phyloP scores from a whole-genome alignment of 2,113 vertebrate species.

The Triplophysa rosa region DNA sequence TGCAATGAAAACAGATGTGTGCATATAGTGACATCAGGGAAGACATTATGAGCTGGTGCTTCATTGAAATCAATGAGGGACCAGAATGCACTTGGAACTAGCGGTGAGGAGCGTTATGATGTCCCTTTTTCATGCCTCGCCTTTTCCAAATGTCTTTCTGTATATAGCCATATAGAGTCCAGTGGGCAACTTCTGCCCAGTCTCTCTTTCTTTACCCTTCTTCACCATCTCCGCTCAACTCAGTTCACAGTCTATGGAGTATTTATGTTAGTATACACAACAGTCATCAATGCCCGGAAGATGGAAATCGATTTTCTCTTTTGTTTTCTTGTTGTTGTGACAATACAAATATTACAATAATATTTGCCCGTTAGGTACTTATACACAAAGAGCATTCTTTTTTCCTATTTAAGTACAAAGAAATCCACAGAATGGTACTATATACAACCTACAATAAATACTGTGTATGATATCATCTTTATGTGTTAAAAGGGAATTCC shows the following conservation, averaged over 20 bases:
- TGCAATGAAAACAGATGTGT: slow-evolving; percentile 40
- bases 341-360: slow-evolving; percentile 75
- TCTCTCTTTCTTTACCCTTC: slow-evolving; percentile 35
- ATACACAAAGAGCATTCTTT: slow-evolving; percentile 76
- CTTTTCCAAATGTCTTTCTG: background rate
- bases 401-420: slow-evolving; percentile 76
- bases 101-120: slow-evolving; percentile 8
- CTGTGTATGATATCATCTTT: slow-evolving; percentile 75
- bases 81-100: slow-evolving; percentile 29
- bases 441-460: slow-evolving; percentile 95
- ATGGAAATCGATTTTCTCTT: slow-evolving; percentile 31
- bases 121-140: background rate
- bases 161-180: slow-evolving; percentile 12
- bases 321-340: slow-evolving; percentile 57
- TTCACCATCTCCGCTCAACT: slow-evolving; percentile 1
- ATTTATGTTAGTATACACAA: background rate
- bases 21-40: slow-evolving; percentile 34
- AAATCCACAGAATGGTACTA: slow-evolving; percentile 81
- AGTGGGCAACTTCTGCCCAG: slow-evolving; percentile 33
- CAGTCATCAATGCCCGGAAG: slow-evolving; percentile 23
- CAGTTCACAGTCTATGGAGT: slow-evolving; percentile 21
- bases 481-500: slow-evolving; percentile 66
- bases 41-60: slow-evolving; percentile 33
- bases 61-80: slow-evolving; percentile 26
- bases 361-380: slow-evolving; percentile 76